Conservation (phyloP, 2,797 vertebrate species). For the Parauchenoglanis ngamensis region DNA sequence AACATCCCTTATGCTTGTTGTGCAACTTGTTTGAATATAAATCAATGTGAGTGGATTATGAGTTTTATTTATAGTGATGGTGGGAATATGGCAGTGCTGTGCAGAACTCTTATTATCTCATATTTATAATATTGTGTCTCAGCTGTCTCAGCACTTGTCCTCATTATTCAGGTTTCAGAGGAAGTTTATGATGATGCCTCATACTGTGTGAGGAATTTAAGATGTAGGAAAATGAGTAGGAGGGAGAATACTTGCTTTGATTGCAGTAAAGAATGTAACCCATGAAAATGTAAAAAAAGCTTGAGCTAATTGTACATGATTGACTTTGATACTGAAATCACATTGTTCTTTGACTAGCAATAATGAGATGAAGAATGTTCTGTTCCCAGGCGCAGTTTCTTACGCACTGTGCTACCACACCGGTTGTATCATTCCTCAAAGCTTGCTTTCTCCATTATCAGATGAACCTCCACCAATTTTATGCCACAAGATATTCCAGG, state of each 20-base stretch:
- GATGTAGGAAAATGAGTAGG: conserved; percentile 12
- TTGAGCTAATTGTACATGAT: background rate
- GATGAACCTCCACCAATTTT: background rate
- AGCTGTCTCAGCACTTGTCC: conserved; percentile 4
- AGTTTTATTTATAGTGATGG: conserved; percentile 35
- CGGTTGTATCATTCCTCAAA: background rate
- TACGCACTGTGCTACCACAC: background rate
- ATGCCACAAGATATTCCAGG: background rate
- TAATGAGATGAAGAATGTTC: background rate
- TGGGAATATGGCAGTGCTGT: conserved; percentile 27
- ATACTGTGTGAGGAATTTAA: background rate
- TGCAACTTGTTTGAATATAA: conserved; percentile 38
- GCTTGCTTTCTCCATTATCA: background rate
- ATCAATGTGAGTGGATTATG: conserved; percentile 30
- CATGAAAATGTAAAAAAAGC: conserved; percentile 10
- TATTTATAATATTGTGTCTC: conserved; percentile 42
- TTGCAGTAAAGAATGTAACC: background rate
- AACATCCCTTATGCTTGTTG: background rate
- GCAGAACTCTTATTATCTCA: conserved; percentile 21
- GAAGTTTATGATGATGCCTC: conserved; percentile 25
- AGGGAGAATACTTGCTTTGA: conserved; percentile 4
- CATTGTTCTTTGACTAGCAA: background rate
- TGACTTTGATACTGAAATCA: background rate
- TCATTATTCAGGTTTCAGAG: conserved; percentile 21
- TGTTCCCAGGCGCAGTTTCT: background rate